A percentile compares a stretch with the other conserved stretches of the same genome.
Conservation (phyloP, 2,888 invertebrate genomes). For the Drosophila imparisetae region DNA sequence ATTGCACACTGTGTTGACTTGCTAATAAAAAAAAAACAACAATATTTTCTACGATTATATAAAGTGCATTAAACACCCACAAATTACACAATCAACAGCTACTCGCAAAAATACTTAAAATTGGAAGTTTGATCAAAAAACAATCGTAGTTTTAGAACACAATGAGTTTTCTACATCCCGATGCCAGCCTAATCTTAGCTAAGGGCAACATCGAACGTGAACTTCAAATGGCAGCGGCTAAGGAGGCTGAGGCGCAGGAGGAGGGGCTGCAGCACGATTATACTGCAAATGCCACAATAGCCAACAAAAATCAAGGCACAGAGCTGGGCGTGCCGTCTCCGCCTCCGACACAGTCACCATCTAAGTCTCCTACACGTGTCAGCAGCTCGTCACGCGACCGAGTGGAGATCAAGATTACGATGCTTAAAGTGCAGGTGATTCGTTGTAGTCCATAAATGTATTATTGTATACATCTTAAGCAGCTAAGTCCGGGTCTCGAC, state of each 20-base stretch:
- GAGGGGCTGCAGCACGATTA: not conserved
- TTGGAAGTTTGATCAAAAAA: not conserved
- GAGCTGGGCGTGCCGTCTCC: constrained; percentile 6
- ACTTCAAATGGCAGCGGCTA: not conserved
- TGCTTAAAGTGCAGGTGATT: constrained; percentile 74
- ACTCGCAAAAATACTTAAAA: not conserved
- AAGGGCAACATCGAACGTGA: not conserved
- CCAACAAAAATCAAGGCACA: constrained; percentile 14
- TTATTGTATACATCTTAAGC: constrained; percentile 3
- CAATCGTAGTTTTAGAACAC: not conserved
- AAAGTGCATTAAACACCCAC: constrained; percentile 36
- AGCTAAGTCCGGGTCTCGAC: constrained; percentile 9
- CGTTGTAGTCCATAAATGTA: constrained; percentile 10
- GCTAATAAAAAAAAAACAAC: constrained; percentile 1
- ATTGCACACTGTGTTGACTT: constrained; percentile 8
- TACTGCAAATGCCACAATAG: constrained; percentile 3
- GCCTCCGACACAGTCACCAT: not conserved
- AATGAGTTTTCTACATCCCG: constrained; percentile 77
- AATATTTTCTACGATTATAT: constrained; percentile 45
- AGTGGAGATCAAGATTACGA: constrained; percentile 72
- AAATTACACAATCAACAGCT: constrained; percentile 53
- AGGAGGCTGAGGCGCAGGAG: not conserved
- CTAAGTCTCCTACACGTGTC: constrained; percentile 18
- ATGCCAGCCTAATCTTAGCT: constrained; percentile 48
- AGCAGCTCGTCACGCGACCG: constrained; percentile 36